phyloP scores from a whole-genome alignment of 2,113 vertebrate genomes.

The Sylvietta virens region DNA sequence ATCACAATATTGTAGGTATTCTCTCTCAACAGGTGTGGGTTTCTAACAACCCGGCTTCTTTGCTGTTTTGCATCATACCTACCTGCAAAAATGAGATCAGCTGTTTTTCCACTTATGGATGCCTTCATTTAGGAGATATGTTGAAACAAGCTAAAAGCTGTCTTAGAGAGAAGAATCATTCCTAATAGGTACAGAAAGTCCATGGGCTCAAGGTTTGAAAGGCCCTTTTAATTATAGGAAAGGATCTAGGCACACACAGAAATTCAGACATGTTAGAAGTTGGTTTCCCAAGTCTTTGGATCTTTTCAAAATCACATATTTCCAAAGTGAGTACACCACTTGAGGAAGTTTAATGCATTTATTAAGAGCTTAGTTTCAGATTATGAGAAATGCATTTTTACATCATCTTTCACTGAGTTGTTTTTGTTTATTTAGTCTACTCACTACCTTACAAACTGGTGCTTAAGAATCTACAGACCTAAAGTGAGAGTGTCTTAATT shows the following conservation, averaged over 20 bases:
- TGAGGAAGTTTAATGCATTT: neutral
- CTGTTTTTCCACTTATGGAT: neutral
- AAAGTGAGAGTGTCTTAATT: neutral
- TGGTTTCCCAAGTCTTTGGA: neutral
- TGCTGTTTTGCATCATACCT: neutral
- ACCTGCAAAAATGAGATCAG: conserved; percentile 3
- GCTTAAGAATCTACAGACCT: neutral
- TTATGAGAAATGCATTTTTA: neutral
- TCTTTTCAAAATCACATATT: neutral
- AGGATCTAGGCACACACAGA: neutral
- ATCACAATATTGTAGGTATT: neutral
- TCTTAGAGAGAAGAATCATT: neutral
- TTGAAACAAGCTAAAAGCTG: neutral
- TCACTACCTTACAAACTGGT: neutral
- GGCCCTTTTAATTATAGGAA: neutral
- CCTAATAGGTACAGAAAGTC: neutral
- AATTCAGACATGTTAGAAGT: neutral
- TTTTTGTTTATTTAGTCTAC: neutral
- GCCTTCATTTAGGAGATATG: neutral
- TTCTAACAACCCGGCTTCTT: neutral
- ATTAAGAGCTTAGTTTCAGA: neutral
- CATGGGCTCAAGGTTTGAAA: neutral
- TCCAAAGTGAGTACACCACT: neutral
- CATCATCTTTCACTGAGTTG: neutral
- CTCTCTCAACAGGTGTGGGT: neutral